A percentile compares a stretch with the other conserved stretches of the same genome.
These are phyloP conservation scores for Papilio polyxenes DNA, from an alignment of 1,140 invertebrate genomes.

Conservation along the genomic window DNA sequence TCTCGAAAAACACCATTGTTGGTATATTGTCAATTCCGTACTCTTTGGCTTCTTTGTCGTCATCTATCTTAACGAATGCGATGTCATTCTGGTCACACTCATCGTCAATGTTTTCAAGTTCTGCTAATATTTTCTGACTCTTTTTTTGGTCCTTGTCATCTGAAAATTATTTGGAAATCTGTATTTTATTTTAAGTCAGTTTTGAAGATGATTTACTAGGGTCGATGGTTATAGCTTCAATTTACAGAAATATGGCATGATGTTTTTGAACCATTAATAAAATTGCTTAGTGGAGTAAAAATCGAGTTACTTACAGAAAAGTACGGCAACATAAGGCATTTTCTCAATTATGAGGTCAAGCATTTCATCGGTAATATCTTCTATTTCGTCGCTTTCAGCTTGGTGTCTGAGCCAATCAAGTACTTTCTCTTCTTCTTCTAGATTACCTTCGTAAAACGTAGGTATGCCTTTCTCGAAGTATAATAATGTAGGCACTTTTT, in stretches of 20 bases:
- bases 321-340: slow-evolving; percentile 92
- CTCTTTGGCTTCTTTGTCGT: slow-evolving; percentile 92
- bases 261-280: slow-evolving; percentile 33
- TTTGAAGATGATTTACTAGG: slow-evolving; percentile 54
- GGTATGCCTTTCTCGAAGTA: slow-evolving; percentile 96
- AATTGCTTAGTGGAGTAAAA: slow-evolving; percentile 46
- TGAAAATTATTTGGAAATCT: slow-evolving; percentile 80
- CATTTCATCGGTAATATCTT: slow-evolving; percentile 97
- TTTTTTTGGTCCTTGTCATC: slow-evolving; percentile 96
- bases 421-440: slow-evolving; percentile 95
- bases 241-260: no score
- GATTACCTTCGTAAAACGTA: slow-evolving; percentile 92
- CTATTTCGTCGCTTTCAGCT: slow-evolving; percentile 93
- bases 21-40: slow-evolving; percentile 92
- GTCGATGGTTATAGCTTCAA: slow-evolving; percentile 36
- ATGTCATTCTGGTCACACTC: slow-evolving; percentile 96
- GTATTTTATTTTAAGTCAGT: slow-evolving; percentile 76
- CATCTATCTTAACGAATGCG: slow-evolving; percentile 95
- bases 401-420: slow-evolving; percentile 93
- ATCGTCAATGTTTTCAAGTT: slow-evolving; percentile 96
- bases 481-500: slow-evolving; percentile 90
- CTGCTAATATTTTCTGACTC: slow-evolving; percentile 91
- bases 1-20: slow-evolving; percentile 93
- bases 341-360: slow-evolving; percentile 94
- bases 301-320: slow-evolving; percentile 89